A percentile compares a stretch with the other conserved stretches of the same genome.
Conservation (phyloP, 2,797 vertebrate genomes). For the Sardinella longiceps region DNA sequence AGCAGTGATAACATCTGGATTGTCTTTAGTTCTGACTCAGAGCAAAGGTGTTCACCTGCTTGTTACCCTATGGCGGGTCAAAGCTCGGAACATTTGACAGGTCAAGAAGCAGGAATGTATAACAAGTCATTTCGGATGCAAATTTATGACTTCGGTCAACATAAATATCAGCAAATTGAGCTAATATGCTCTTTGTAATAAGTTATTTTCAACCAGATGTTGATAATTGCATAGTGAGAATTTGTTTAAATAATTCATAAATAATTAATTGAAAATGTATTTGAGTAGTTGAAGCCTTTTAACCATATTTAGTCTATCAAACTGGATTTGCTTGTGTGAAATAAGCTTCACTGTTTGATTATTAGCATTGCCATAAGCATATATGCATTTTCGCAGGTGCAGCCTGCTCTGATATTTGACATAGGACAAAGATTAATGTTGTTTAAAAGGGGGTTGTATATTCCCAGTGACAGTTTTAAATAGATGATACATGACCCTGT, state of each 20-base stretch:
- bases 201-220: background rate
- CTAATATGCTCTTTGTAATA: background rate
- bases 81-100: background rate
- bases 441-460: background rate
- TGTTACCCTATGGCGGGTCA: background rate
- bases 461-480: background rate
- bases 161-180: background rate
- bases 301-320: background rate
- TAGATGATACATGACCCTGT: background rate
- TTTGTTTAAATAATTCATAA: too few species aligned
- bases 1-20: background rate
- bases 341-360: background rate
- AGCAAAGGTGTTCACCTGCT: constrained; percentile 21
- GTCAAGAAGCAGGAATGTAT: constrained; percentile 18
- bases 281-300: background rate
- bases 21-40: background rate
- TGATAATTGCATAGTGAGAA: background rate
- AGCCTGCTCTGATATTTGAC: background rate
- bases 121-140: background rate
- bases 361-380: background rate
- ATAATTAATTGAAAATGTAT: background rate
- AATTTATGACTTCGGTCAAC: background rate
- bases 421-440: constrained; percentile 9
- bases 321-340: background rate
- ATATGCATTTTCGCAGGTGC: background rate